Evolutionary conservation across 2,797 vertebrate species (phyloP).

Genomic region (Hoplostethus atlanticus): DNA sequence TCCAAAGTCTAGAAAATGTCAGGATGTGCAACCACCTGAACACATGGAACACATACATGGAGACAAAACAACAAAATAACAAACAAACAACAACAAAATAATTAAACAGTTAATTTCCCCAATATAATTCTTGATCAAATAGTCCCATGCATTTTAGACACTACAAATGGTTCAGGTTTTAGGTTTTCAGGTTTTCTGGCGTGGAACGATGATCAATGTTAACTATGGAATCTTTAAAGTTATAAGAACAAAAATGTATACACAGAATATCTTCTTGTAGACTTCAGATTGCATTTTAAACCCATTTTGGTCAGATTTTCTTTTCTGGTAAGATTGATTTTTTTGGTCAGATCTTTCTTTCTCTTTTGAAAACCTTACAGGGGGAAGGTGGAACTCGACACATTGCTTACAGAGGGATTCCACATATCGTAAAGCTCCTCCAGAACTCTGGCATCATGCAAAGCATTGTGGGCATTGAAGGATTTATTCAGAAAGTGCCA

Average conservation of each 20-base stretch:
- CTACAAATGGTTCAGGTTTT: too few species aligned
- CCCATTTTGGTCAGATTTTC: background rate
- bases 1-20: background rate
- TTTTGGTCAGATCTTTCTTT: background rate
- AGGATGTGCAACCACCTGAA: too few species aligned
- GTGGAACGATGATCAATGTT: too few species aligned
- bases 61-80: too few species aligned
- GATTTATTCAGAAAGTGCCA: constrained; percentile 40
- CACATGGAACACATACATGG: too few species aligned
- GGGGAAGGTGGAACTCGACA: background rate
- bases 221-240: too few species aligned
- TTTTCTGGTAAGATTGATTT: background rate
- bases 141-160: too few species aligned
- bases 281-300: background rate
- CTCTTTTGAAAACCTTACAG: background rate
- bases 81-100: too few species aligned
- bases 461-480: constrained; percentile 75
- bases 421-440: constrained; percentile 72
- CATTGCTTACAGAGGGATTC: background rate
- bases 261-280: background rate
- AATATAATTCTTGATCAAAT: too few species aligned
- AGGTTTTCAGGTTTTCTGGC: too few species aligned
- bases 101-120: too few species aligned
- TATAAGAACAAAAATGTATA: background rate
- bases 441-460: constrained; percentile 73